Evolutionary conservation across 2,113 vertebrate species (phyloP), one percentile per base, ranked within the genome.

Genomic region (Macaca mulatta): DNA sequence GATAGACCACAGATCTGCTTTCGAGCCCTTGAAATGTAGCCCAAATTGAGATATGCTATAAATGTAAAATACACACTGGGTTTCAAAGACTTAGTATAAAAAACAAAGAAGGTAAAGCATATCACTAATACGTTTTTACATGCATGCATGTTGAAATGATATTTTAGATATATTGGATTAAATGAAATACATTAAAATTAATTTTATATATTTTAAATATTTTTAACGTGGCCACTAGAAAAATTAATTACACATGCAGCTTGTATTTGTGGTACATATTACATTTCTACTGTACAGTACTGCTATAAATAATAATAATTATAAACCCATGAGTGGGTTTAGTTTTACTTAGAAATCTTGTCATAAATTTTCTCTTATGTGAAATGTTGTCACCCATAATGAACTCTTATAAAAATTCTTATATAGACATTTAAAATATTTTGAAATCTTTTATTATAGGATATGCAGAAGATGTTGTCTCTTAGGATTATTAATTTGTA

Each of bases 391-490:
- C 32, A 92, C 43, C 38, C 14, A 90, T 55, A 92, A 88, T 79
- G 10, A 95, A 57, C 11, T 89, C 89, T 67, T 52, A 67, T 64
- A 45, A 45, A 74, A 70, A 69, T 84, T 91, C 6, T 93, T 70
- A 92, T 48, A 48, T 10, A 95, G 6, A 57, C 3, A 82, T 59
- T 90, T 93, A 61, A 69, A 93, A 85, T 86, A 77, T 86, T 94
- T 70, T 78, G 40, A 88, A 94, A 88, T 6, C 2, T 89, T 72
- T 95, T 84, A 59, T 86, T 80, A 61, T 45, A 45, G 77, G 43
- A 30, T 81, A n/a, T 57, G 77, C n/a, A 91, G 10, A 69, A 94
- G 16, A n/a, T 30, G 8, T 2, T 89, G 25, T 83, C 27, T 95
- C 17, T 81, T 23, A 77, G 11, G 20, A 91, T n/a, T 45, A 45